A percentile compares a stretch with the other conserved stretches of the same genome.
Evolutionary conservation across 92 coral and sea anemone genomes (phyloP).

Genomic region (Palythoa heliodiscus): DNA sequence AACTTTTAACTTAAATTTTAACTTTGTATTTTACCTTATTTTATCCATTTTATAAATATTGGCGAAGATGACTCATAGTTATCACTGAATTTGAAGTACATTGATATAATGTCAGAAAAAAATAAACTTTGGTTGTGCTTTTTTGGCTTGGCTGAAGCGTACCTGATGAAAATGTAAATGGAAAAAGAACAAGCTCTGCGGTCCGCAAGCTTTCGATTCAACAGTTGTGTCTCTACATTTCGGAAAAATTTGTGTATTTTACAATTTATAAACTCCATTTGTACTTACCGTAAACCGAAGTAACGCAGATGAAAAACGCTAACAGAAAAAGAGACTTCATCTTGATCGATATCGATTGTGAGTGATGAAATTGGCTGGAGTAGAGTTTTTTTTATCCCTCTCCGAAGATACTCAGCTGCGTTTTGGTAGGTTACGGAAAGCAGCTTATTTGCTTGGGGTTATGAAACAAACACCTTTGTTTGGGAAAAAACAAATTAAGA

Average conservation of each 20-base stretch:
- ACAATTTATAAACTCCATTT: not conserved
- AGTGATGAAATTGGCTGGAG: not conserved
- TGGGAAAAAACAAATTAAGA: not conserved
- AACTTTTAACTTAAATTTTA: too few species aligned
- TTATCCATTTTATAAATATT: too few species aligned
- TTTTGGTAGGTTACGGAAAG: not conserved
- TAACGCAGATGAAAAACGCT: not conserved
- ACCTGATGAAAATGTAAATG: too few species aligned
- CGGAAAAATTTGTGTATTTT: not conserved
- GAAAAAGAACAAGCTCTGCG: too few species aligned
- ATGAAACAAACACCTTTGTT: constrained; percentile 25
- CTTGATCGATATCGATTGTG: not conserved
- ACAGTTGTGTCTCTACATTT: too few species aligned
- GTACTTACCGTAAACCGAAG: constrained; percentile 10
- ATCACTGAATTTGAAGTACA: too few species aligned
- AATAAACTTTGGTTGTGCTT: too few species aligned
- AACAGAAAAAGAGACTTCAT: constrained; percentile 1
- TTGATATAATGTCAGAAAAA: too few species aligned
- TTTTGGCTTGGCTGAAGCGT: too few species aligned
- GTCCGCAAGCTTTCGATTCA: too few species aligned
- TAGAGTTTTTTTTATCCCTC: not conserved
- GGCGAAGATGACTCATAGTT: too few species aligned
- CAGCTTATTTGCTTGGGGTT: constrained; percentile 3
- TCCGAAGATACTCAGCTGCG: not conserved
- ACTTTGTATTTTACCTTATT: too few species aligned